These are phyloP conservation scores for Polietes domitor DNA, from an alignment of 2,888 invertebrate species.

Conservation along the genomic window DNA sequence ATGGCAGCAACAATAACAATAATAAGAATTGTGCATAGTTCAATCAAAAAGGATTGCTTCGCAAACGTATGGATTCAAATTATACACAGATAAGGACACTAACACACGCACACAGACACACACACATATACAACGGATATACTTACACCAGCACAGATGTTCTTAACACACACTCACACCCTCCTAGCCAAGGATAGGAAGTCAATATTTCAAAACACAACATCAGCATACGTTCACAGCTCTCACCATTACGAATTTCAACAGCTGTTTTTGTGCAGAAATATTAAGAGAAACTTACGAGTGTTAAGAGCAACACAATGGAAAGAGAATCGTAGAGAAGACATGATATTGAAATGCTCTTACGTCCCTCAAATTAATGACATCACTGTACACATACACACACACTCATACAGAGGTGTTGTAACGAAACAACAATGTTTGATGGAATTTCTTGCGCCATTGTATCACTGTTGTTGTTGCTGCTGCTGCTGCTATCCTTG, in stretches of 20 bases:
- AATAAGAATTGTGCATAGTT: not conserved
- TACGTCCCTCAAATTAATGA: constrained; percentile 35
- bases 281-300: not conserved
- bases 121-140: too few species aligned
- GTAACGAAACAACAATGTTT: not conserved
- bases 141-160: too few species aligned
- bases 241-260: too few species aligned
- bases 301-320: not conserved
- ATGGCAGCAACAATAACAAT: not conserved
- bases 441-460: not conserved
- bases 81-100: not conserved
- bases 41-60: constrained; percentile 19
- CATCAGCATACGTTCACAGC: too few species aligned
- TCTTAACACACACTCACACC: not conserved
- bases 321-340: not conserved
- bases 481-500: constrained; percentile 7
- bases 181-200: not conserved
- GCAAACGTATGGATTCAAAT: constrained; percentile 5
- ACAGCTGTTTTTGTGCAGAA: not conserved
- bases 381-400: constrained; percentile 35
- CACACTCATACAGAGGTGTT: not conserved
- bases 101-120: too few species aligned
- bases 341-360: not conserved
- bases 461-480: not conserved
- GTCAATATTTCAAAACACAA: constrained; percentile 8